Percentiles rank a stretch among this genome's conserved stretches.
Evolutionary conservation across 1,140 invertebrate species (phyloP).

Genomic region (Drosophila sulfurigaster): DNA sequence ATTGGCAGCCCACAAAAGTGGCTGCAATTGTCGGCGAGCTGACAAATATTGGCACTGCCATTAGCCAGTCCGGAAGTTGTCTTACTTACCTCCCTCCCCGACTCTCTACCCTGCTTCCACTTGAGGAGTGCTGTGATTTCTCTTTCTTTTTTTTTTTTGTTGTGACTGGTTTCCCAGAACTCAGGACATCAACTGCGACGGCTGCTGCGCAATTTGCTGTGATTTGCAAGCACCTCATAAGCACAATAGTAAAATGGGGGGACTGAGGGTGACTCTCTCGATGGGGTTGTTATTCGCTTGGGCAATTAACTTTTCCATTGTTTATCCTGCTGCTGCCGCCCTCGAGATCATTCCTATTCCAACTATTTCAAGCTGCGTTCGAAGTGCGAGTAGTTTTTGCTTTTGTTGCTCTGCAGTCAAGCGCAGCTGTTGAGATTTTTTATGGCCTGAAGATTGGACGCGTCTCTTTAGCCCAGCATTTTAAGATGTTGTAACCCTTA

Average conservation of each 20-base stretch:
- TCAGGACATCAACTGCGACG: slow-evolving; percentile 21
- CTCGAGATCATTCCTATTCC: neutral
- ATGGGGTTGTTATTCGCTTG: slow-evolving; percentile 57
- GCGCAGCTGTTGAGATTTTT: slow-evolving; percentile 69
- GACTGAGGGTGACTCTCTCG: slow-evolving; percentile 19
- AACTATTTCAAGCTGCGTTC: slow-evolving; percentile 21
- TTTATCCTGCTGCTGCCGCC: slow-evolving; percentile 41
- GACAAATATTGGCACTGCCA: slow-evolving; percentile 52
- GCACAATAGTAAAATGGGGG: neutral
- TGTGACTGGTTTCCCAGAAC: slow-evolving; percentile 21
- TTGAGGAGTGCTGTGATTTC: slow-evolving; percentile 30
- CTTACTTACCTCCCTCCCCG: neutral
- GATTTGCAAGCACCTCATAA: slow-evolving; percentile 28
- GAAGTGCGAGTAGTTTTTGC: slow-evolving; percentile 42
- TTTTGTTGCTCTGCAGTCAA: slow-evolving; percentile 54
- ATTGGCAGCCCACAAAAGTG: slow-evolving; percentile 55
- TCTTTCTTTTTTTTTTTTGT: neutral
- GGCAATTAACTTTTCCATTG: slow-evolving; percentile 75
- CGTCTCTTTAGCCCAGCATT: neutral
- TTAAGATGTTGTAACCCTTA: neutral
- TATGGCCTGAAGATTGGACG: slow-evolving; percentile 6
- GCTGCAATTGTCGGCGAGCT: slow-evolving; percentile 45
- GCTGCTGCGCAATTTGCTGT: slow-evolving; percentile 44
- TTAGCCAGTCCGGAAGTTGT: slow-evolving; percentile 28
- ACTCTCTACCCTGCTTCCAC: neutral